Base-by-base conservation (phyloP, 2,888 invertebrate species). In the Argyresthia albistria region DNA sequence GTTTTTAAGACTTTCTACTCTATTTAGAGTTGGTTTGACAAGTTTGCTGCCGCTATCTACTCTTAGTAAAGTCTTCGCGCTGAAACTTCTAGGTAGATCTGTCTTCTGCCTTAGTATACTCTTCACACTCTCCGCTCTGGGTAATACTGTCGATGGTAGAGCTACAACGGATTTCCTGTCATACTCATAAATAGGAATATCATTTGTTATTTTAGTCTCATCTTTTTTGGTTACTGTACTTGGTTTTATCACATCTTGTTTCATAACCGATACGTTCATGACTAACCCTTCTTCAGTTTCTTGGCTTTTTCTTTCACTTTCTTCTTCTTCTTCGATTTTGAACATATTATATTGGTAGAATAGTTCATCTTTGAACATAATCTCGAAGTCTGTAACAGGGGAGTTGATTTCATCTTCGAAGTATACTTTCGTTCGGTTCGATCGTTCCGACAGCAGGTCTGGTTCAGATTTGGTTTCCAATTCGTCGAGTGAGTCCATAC, bases 331-430 rank as follows among this genome's bases (percentile, higher is more conserved):
- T 36, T 87, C 88, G 16, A 88, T 88, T 59, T 88, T 87, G 55
- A 84, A 87, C 73, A 88, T 88, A 43, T 80, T 78, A 52, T 81
- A 69, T 43, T 70, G 73, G 1, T 75, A 67, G 1, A 77, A 56
- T 0, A 88, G 69, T 65, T 88, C 88, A 56, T 88, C 88, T 69
- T 88, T 87, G 64, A 88, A 88, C 88, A 88, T 88, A 1, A 88
- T 88, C 68, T 88, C 88, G 51, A 88, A 88, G 65, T 88, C 88
- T 1, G 88, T 86, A 2, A 88, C 80, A 0, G 84, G 86, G 0
- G 84, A 83, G 52, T 88, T 78, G 0, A 86, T 78, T 66, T 88
- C 87, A 39, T 88, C 88, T 66, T 87, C 87, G 57, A 88, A 88
- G 59, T 88, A 84, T 0, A 88, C 88, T 60, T 86, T 86, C 15